These are phyloP conservation scores for Sturmia bella DNA, from an alignment of 2,888 invertebrate genomes.

Conservation along the genomic window DNA sequence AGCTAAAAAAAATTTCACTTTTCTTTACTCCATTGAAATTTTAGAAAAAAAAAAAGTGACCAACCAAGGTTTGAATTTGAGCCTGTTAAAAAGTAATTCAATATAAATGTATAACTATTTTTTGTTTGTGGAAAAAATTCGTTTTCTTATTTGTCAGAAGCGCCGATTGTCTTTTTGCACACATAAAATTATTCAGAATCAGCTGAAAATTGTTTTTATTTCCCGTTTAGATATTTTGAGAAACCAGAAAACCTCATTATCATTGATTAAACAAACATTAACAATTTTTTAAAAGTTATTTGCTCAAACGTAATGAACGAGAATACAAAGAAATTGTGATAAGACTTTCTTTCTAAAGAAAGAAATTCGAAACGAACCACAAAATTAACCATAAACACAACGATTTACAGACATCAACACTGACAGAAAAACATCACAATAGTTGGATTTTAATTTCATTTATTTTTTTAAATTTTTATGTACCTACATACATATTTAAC, in stretches of 20 bases:
- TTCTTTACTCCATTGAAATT: no score
- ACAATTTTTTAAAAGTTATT: conserved; percentile 12
- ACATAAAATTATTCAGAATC: not conserved
- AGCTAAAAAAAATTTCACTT: no score
- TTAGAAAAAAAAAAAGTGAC: no score
- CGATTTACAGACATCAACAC: not conserved
- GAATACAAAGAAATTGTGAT: not conserved
- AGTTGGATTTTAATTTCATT: conserved; percentile 44
- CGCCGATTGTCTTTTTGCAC: no score
- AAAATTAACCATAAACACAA: no score
- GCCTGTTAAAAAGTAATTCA: no score
- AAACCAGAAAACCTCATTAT: conserved; percentile 9
- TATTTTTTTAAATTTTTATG: conserved; percentile 17
- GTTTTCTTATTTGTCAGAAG: no score
- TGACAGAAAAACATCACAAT: not conserved
- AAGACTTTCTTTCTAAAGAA: conserved; percentile 58
- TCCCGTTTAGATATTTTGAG: not conserved
- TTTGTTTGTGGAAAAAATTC: no score
- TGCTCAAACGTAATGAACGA: conserved; percentile 5
- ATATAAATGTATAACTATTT: no score
- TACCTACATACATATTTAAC: not conserved
- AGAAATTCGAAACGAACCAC: conserved; percentile 13
- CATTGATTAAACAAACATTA: conserved; percentile 26
- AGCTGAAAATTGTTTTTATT: not conserved
- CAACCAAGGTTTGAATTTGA: no score